Percentiles rank a stretch among this genome's conserved stretches.
These are phyloP conservation scores for Cercocebus atys DNA, from an alignment of 2,113 vertebrate genomes.

Conservation along the genomic window DNA sequence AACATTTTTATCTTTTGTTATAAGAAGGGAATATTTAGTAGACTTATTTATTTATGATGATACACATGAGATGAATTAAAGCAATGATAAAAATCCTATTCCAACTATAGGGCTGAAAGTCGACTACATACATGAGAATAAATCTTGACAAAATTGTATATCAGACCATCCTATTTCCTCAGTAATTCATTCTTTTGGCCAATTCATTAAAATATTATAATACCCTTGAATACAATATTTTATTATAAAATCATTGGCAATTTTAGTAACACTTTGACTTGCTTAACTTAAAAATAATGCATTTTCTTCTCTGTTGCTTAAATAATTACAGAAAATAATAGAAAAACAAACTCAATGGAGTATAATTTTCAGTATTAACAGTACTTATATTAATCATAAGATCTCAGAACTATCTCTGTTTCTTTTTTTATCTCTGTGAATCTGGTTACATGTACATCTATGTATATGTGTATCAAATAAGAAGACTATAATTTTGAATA, in stretches of 20 bases:
- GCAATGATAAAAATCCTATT: background rate
- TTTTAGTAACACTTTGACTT: constrained; percentile 5
- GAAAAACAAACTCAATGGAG: background rate
- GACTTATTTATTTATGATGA: background rate
- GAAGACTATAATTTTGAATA: background rate
- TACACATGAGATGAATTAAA: background rate
- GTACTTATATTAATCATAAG: background rate
- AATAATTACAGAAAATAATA: background rate
- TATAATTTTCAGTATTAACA: background rate
- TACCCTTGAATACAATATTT: constrained; percentile 21
- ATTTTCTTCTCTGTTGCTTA: background rate
- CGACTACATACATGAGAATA: background rate
- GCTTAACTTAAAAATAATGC: background rate
- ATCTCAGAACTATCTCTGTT: background rate
- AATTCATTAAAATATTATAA: background rate
- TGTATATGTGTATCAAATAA: background rate
- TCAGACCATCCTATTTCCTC: background rate
- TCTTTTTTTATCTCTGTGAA: background rate
- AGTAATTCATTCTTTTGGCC: background rate
- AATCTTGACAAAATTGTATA: background rate
- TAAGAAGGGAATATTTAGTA: background rate
- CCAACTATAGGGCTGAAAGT: background rate
- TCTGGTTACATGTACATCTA: background rate
- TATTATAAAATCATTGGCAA: background rate
- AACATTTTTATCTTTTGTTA: background rate